Evolutionary conservation across 2,888 invertebrate species (phyloP).

Genomic region (Agrilus biguttatus): DNA sequence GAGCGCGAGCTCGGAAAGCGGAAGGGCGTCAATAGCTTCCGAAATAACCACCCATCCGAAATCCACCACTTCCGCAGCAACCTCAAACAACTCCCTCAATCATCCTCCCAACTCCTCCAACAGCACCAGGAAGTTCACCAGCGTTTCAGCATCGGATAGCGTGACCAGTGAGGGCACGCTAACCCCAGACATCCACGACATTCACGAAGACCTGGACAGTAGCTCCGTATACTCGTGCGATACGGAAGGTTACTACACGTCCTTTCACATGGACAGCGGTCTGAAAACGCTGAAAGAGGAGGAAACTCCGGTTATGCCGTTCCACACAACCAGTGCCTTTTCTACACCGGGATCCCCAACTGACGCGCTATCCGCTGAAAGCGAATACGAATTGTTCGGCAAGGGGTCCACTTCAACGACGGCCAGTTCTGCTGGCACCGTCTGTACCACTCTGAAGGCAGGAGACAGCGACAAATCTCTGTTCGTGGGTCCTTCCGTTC

Average conservation of each 20-base stretch:
- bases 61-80: constrained; percentile 51
- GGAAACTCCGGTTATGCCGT: constrained; percentile 56
- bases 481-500: constrained; percentile 58
- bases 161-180: constrained; percentile 75
- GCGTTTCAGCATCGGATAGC: constrained; percentile 68
- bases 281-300: constrained; percentile 71
- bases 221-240: constrained; percentile 91
- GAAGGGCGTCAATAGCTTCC: constrained; percentile 71
- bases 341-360: constrained; percentile 57
- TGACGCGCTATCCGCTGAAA: constrained; percentile 60
- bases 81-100: constrained; percentile 56
- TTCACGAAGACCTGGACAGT: constrained; percentile 73
- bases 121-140: constrained; percentile 46
- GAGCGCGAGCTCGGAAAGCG: constrained; percentile 86
- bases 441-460: constrained; percentile 69
- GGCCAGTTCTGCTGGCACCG: constrained; percentile 80
- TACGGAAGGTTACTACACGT: constrained; percentile 95
- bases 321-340: constrained; percentile 56
- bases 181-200: constrained; percentile 68
- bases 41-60: constrained; percentile 62
- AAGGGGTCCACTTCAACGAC: constrained; percentile 84
- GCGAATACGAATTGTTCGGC: constrained; percentile 84
- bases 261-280: constrained; percentile 93
- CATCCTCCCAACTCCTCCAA: constrained; percentile 54
- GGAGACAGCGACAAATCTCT: constrained; percentile 48